These are phyloP conservation scores for Polypedilum pembai DNA, from an alignment of 1,140 invertebrate genomes.

Conservation along the genomic window DNA sequence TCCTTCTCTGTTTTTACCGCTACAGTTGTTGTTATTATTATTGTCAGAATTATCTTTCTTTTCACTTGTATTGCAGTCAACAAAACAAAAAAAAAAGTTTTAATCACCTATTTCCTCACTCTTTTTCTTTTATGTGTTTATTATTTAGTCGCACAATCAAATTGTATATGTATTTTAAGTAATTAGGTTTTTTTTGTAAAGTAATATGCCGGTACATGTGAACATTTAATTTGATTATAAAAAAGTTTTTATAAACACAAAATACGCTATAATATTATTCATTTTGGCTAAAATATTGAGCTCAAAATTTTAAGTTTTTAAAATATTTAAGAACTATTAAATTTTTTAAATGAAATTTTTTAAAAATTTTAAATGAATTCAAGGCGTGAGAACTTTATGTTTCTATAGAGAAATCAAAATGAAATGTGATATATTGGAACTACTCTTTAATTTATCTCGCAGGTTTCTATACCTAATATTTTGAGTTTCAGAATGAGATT, in stretches of 20 bases:
- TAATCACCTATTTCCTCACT: conserved; percentile 8
- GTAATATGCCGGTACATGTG: conserved; percentile 4
- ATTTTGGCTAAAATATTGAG: no score
- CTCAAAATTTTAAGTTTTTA: no score
- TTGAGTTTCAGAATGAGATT: no score
- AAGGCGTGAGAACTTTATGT: no score
- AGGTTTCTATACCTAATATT: no score
- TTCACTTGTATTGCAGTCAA: neutral
- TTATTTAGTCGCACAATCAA: neutral
- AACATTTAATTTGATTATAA: neutral
- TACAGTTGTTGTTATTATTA: neutral
- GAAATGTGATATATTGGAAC: no score
- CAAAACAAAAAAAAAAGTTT: neutral
- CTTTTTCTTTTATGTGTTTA: conserved; percentile 3
- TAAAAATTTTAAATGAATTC: no score
- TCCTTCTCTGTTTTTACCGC: neutral
- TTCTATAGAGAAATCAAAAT: no score
- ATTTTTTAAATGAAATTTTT: no score
- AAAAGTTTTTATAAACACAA: neutral
- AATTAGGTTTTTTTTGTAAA: neutral
- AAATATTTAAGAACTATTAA: no score
- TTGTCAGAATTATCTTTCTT: neutral
- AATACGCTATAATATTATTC: neutral
- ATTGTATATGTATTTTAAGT: neutral
- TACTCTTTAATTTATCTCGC: no score